Percentiles rank a stretch among this genome's conserved stretches.
Conservation (phyloP, 1,140 invertebrate genomes). For the Drosophila auraria region DNA sequence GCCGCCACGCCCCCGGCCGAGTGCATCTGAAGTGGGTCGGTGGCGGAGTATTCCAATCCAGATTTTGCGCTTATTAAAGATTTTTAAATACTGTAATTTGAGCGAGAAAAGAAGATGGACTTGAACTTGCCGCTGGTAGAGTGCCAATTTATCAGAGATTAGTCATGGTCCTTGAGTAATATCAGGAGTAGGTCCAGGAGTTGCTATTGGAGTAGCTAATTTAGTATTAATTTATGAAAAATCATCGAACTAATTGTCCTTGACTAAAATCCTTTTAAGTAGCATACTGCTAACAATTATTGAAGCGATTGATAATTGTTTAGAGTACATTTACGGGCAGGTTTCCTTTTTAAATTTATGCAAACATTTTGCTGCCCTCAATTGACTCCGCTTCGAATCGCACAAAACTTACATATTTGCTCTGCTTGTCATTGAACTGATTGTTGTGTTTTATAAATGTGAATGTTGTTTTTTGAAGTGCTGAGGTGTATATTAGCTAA, state of each 20-base stretch:
- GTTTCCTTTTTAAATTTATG: slow-evolving; percentile 61
- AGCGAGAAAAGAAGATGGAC: slow-evolving; percentile 2
- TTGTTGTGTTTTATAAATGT: slow-evolving; percentile 62
- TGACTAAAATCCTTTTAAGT: slow-evolving; percentile 38
- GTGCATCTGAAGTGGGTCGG: slow-evolving; percentile 42
- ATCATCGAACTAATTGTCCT: slow-evolving; percentile 68
- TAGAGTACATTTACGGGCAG: slow-evolving; percentile 58
- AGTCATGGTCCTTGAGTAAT: slow-evolving; percentile 39
- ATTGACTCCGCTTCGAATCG: slow-evolving; percentile 45
- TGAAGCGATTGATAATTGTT: slow-evolving; percentile 60
- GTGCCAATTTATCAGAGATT: slow-evolving; percentile 71
- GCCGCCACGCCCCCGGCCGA: slow-evolving; percentile 25
- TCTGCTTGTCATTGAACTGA: slow-evolving; percentile 75
- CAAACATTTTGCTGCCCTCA: slow-evolving; percentile 62
- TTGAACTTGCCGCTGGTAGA: slow-evolving; percentile 40
- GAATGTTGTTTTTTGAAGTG: slow-evolving; percentile 65
- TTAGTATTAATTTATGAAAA: slow-evolving; percentile 69
- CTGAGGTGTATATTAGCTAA: background rate
- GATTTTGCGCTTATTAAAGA: slow-evolving; percentile 80
- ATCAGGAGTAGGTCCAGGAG: background rate
- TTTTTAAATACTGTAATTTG: slow-evolving; percentile 82
- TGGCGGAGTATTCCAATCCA: slow-evolving; percentile 25
- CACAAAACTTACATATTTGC: slow-evolving; percentile 59
- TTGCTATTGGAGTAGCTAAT: slow-evolving; percentile 47
- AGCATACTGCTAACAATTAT: slow-evolving; percentile 41